Percentiles rank a stretch among this genome's conserved stretches.
phyloP scores from a whole-genome alignment of 2,888 invertebrate genomes.

The Caenorhabditis japonica region DNA sequence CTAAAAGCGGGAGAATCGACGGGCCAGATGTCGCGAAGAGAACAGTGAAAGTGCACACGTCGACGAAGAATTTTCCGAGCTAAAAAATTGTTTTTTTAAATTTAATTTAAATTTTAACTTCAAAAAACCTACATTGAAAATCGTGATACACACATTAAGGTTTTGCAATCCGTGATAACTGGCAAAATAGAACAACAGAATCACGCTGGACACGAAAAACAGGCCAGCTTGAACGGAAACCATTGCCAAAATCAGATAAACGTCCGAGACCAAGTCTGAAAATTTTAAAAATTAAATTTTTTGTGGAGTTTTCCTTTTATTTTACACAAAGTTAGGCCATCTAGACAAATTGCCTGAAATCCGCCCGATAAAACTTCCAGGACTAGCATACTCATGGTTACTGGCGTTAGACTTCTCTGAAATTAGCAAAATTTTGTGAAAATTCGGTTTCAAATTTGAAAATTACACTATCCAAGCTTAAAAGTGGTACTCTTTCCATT shows the following conservation, averaged over 20 bases:
- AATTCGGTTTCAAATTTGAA: too few relatives aligned
- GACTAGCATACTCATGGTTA: too few relatives aligned
- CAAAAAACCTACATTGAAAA: background rate
- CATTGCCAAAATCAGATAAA: background rate
- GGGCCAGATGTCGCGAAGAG: background rate
- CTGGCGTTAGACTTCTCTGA: too few relatives aligned
- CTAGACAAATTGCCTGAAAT: too few relatives aligned
- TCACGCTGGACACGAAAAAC: background rate
- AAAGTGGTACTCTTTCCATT: too few relatives aligned
- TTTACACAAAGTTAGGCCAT: background rate
- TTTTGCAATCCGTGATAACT: background rate
- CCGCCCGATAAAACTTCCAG: too few relatives aligned
- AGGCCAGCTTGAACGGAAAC: background rate
- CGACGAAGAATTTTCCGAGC: background rate
- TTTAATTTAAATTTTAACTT: background rate
- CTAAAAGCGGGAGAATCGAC: background rate
- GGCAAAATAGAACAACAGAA: background rate
- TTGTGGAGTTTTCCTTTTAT: background rate
- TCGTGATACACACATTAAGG: background rate
- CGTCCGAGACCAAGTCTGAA: background rate
- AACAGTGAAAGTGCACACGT: background rate
- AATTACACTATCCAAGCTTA: too few relatives aligned
- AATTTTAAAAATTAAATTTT: background rate
- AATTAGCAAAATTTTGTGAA: too few relatives aligned
- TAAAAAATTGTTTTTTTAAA: background rate